phyloP scores from a whole-genome alignment of 1,140 invertebrate genomes.

The Brachystomella parvula region DNA sequence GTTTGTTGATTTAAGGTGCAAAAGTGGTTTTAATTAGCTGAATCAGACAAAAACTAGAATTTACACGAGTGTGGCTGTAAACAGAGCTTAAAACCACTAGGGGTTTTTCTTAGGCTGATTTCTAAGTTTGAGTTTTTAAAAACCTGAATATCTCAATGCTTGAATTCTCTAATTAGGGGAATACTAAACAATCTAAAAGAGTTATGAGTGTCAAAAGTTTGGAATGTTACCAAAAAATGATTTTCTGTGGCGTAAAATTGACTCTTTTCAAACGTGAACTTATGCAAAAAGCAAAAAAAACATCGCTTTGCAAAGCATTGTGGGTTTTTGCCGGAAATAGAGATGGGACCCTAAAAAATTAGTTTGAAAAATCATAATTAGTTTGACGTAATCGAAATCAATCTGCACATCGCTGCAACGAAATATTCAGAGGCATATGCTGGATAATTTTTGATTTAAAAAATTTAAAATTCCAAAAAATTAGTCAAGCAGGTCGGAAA shows the following conservation, averaged over 20 bases:
- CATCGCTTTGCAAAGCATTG: no score
- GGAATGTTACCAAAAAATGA: no score
- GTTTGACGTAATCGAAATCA: no score
- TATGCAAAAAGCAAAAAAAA: no score
- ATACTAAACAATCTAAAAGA: neutral
- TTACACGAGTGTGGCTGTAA: neutral
- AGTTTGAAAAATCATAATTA: no score
- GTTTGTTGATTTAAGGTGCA: neutral
- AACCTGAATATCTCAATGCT: neutral
- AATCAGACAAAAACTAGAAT: neutral
- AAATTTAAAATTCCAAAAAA: neutral
- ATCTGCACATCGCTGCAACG: no score
- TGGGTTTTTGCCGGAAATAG: no score
- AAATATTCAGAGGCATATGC: neutral
- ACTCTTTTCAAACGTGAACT: no score
- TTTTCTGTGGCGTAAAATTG: no score
- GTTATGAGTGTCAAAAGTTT: no score
- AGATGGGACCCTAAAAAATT: no score
- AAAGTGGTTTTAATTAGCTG: neutral
- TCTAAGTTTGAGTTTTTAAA: neutral
- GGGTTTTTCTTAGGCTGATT: neutral
- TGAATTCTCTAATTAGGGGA: neutral
- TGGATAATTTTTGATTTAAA: neutral
- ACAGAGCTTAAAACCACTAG: neutral
- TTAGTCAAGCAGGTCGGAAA: neutral